phyloP scores from a whole-genome alignment of 2,113 vertebrate species.

The Ctenodactylus gundi region DNA sequence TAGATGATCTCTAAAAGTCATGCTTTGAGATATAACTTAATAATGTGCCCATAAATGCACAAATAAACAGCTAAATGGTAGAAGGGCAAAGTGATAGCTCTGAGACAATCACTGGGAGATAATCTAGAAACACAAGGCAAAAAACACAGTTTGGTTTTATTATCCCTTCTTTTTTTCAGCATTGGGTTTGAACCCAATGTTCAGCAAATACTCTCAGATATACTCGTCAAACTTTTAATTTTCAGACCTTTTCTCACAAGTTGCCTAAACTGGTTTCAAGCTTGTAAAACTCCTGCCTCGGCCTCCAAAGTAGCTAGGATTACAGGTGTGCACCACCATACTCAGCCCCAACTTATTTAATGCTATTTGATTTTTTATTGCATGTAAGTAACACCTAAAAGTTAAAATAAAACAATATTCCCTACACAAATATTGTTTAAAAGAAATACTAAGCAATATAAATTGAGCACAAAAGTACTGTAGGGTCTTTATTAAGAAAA shows the following conservation, averaged over 20 bases:
- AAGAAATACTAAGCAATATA: not conserved
- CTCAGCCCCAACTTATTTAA: not conserved
- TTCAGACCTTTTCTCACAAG: not conserved
- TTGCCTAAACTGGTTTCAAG: not conserved
- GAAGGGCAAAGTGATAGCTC: not conserved
- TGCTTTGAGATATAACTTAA: not conserved
- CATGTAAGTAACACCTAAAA: not conserved
- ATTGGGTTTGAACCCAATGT: not conserved
- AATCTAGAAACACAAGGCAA: not conserved
- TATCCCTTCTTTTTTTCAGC: not conserved
- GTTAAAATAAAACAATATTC: constrained; percentile 1
- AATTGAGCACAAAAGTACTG: not conserved
- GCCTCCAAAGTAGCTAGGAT: not conserved
- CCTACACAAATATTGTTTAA: not conserved
- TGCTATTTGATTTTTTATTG: not conserved
- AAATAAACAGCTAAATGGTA: not conserved
- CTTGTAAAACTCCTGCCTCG: not conserved
- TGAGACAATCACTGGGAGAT: not conserved
- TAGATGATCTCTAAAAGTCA: not conserved
- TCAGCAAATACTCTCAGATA: not conserved
- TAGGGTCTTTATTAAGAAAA: not conserved
- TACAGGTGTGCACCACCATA: not conserved
- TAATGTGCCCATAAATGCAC: not conserved
- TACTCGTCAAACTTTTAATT: not conserved
- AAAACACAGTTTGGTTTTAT: no score